Percentiles rank a stretch among this genome's conserved stretches.
Evolutionary conservation across 1,140 invertebrate species (phyloP).

Genomic region (Leptopilina boulardi): DNA sequence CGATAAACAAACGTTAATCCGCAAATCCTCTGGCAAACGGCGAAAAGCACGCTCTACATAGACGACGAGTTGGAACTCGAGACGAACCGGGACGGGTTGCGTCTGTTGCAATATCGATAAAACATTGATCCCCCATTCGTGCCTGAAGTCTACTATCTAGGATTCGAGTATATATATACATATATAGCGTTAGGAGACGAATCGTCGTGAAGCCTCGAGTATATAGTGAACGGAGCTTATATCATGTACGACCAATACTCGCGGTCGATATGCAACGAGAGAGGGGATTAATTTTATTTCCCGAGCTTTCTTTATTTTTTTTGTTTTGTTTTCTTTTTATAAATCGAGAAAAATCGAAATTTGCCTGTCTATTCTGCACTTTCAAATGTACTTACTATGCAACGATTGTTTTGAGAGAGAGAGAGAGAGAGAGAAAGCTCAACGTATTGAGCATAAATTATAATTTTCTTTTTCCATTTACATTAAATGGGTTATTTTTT

Average conservation of each 20-base stretch:
- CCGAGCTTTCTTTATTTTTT: neutral
- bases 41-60: constrained; percentile 64
- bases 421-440: neutral
- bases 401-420: neutral
- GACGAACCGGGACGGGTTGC: constrained; percentile 55
- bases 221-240: neutral
- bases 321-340: neutral
- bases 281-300: constrained; percentile 33
- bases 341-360: neutral
- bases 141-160: constrained; percentile 61
- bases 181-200: constrained; percentile 53
- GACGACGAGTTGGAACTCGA: constrained; percentile 54
- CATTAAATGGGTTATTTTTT: too few species aligned
- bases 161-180: too few species aligned
- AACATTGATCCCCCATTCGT: constrained; percentile 70
- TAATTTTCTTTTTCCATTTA: neutral
- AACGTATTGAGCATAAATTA: constrained; percentile 1
- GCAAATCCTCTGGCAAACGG: constrained; percentile 65
- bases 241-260: constrained; percentile 22
- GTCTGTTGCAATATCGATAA: constrained; percentile 69
- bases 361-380: neutral
- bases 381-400: neutral
- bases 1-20: constrained; percentile 67
- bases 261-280: constrained; percentile 20
- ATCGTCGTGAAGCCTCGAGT: constrained; percentile 8